Base-by-base conservation (phyloP, 1,140 invertebrate genomes). In the Popillia japonica region DNA sequence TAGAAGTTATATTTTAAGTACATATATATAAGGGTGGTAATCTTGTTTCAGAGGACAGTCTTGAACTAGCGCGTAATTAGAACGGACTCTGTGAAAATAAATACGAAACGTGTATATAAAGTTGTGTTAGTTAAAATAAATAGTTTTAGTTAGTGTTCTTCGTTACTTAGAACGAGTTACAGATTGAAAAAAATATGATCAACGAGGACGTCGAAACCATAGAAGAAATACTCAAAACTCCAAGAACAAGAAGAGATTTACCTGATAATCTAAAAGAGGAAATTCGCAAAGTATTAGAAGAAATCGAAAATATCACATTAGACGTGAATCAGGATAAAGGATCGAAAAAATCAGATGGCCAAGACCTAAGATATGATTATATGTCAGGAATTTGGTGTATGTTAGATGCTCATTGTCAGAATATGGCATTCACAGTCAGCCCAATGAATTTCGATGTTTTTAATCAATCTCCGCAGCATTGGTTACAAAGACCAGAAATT, bases 301-400 rank as follows among this genome's bases (percentile, higher is more conserved):
- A 75, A 42, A 40, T 42, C 9, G 74, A 42, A 40, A 20, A 20
- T n/a, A 42, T 41, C 23, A 22, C 42, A 76, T 4, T 59, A 9
- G 61, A 77, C 8, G 40, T 41, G 40, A 20, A 20, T 3, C 6
- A 27, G 10, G 34, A 1, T 11, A n/a, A n/a, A n/a, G 0, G 27
- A 68, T 40, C 44, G n/a, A 59, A 2, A 40, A 34, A 40, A 40
- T 1, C 23, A 11, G 14, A 14, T 55, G 27, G n/a, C n/a, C n/a
- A 40, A 27, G 48, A 59, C 3, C 14, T 34, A 34, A 68, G 76
- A 23, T 72, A 68, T 11, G 61, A 77, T 68, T 42, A 64, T 22
- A 77, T 77, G 76, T 84, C 83, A 2, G 79, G 80, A 20, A 78
- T 83, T 42, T 86, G 85, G 85, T 79, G 81, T n/a, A 80, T 84